A percentile compares a stretch with the other conserved stretches of the same genome.
Conservation (phyloP, 2,888 invertebrate genomes). For the Tiliacea citrago region DNA sequence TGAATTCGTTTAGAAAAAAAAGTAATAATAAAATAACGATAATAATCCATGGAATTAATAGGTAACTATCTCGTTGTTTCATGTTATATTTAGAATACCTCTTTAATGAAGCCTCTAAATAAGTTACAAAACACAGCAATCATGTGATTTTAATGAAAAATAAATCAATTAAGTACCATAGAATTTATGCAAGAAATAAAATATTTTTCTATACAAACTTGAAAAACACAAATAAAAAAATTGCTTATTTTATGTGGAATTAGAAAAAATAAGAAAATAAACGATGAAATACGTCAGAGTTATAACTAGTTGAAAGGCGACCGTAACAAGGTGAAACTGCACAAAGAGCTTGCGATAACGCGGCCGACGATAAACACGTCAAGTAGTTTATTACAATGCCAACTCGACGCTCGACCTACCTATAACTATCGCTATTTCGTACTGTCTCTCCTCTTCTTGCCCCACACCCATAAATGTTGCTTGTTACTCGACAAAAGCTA, state of each 20-base stretch:
- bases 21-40: neutral
- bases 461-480: conserved; percentile 89
- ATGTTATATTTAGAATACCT: conserved; percentile 22
- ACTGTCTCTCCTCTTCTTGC: conserved; percentile 85
- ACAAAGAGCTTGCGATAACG: conserved; percentile 87
- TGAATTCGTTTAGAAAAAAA: neutral
- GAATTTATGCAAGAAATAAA: conserved; percentile 13
- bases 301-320: conserved; percentile 74
- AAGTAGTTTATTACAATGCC: conserved; percentile 85
- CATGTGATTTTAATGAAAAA: conserved; percentile 39
- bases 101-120: neutral
- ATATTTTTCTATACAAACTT: conserved; percentile 41
- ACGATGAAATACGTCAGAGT: conserved; percentile 63
- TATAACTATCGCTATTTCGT: conserved; percentile 86
- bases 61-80: conserved; percentile 1
- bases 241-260: neutral
- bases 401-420: conserved; percentile 89
- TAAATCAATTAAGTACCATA: conserved; percentile 33
- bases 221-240: conserved; percentile 31
- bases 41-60: neutral
- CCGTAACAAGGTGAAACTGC: conserved; percentile 83
- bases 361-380: conserved; percentile 83
- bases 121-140: conserved; percentile 21
- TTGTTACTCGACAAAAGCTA: conserved; percentile 35
- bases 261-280: conserved; percentile 64